These are phyloP conservation scores for Druon quercuslanigerum DNA, from an alignment of 1,140 invertebrate genomes.

Conservation along the genomic window DNA sequence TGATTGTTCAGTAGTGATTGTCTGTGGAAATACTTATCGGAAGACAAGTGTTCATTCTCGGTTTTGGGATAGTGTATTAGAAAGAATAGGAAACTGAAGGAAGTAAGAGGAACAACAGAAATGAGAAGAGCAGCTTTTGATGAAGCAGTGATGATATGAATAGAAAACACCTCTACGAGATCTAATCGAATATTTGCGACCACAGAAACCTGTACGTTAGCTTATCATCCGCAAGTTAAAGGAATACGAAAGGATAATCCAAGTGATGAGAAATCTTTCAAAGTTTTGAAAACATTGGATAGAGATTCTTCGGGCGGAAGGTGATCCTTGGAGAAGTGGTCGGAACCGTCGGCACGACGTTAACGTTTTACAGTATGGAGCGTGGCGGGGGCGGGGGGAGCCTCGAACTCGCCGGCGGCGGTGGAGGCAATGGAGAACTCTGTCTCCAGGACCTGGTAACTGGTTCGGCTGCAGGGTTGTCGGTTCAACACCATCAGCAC, in stretches of 20 bases:
- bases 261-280: neutral
- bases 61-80: too few relatives aligned
- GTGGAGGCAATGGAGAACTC: constrained; percentile 79
- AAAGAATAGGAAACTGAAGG: too few relatives aligned
- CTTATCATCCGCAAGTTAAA: neutral
- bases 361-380: constrained; percentile 75
- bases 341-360: constrained; percentile 71
- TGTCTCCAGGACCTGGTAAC: constrained; percentile 85
- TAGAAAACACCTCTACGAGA: too few relatives aligned
- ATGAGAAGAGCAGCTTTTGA: too few relatives aligned
- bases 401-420: constrained; percentile 76
- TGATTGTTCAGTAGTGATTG: too few relatives aligned
- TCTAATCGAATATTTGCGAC: too few relatives aligned
- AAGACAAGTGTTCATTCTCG: too few relatives aligned
- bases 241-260: neutral
- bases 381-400: constrained; percentile 72
- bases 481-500: constrained; percentile 78
- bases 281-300: neutral
- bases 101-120: too few relatives aligned
- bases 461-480: constrained; percentile 66
- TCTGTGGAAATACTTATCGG: too few relatives aligned
- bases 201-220: too few relatives aligned
- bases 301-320: neutral
- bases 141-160: too few relatives aligned
- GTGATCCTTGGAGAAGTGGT: constrained; percentile 34